Conservation (phyloP, 1,140 invertebrate species). For the Coptotermes formosanus region DNA sequence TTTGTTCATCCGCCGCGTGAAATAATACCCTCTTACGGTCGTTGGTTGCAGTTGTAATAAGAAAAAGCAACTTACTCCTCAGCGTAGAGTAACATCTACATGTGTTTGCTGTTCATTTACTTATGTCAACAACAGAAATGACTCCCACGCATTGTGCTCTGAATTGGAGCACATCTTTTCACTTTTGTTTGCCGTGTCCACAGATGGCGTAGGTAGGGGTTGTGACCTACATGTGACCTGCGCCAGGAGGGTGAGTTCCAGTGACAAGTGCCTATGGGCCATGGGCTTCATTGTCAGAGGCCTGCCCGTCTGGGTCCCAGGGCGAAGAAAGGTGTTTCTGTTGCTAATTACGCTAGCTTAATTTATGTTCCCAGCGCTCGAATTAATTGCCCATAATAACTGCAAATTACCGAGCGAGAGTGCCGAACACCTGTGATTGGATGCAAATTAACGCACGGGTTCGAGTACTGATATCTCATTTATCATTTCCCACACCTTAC, state of each 20-base stretch:
- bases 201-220: not conserved
- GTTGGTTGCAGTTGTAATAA: too few relatives aligned
- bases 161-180: too few relatives aligned
- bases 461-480: not conserved
- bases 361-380: not conserved
- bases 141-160: too few relatives aligned
- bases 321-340: slow-evolving; percentile 5
- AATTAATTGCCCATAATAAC: slow-evolving; percentile 20
- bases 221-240: not conserved
- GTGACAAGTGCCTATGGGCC: not conserved
- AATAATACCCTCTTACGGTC: too few relatives aligned
- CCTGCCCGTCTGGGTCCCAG: slow-evolving; percentile 3
- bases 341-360: not conserved
- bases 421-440: not conserved
- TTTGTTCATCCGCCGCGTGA: too few relatives aligned
- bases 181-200: too few relatives aligned
- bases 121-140: too few relatives aligned
- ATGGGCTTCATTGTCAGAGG: not conserved
- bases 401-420: not conserved
- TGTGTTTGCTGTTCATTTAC: too few relatives aligned
- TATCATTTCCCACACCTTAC: not conserved
- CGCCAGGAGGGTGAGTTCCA: not conserved
- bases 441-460: not conserved
- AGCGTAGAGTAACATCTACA: too few relatives aligned
- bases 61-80: too few relatives aligned